Evolutionary conservation across 2,113 vertebrate genomes (phyloP), one percentile per base, ranked within the genome.

Genomic region (Charadrius vociferus): DNA sequence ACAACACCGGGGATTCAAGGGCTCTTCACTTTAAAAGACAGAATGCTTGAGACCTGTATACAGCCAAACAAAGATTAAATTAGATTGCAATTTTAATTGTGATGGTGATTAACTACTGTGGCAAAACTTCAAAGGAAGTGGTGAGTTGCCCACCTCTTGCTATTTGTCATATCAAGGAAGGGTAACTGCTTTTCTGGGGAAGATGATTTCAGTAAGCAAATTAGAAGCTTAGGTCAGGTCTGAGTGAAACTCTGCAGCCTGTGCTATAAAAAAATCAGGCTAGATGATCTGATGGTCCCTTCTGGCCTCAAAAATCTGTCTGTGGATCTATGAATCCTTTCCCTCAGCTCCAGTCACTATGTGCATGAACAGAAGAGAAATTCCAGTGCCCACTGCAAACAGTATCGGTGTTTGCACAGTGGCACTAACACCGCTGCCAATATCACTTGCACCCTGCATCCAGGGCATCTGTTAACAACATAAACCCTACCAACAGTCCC

Each of bases 321-420:
- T 67, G 63, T 4, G 22, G 59, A 10, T 24, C 18, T 43, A 4
- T 5, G 53, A 88, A 70, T 37, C 12, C 36, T 36, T 68, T 39
- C 29, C 52, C 16, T 61, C 14, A 7, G 34, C 39, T 55, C 50
- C 43, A 41, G 24, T 14, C 2, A 2, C 30, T 23, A 23, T 15
- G 12, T 8, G 41, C 17, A 4, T 0, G 1, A 72, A 52, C 37
- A 27, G 63, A 32, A 27, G 23, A 14, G 14, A 36, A 43, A 17
- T 12, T 8, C 32, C 56, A 50, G n/a, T 0, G 1, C 16, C 34
- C 0, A 5, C 36, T 27, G 6, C 37, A 71, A 17, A 22, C 9
- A 37, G 23, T 3, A 49, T 6, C 15, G 1, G 34, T 6, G 27
- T 66, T 43, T 26, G 52, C 61, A 7, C 49, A 16, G 49, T 3